Evolutionary conservation across 2,113 vertebrate genomes (phyloP), one percentile per base, ranked within the genome.

Genomic region (Melozone crissalis): DNA sequence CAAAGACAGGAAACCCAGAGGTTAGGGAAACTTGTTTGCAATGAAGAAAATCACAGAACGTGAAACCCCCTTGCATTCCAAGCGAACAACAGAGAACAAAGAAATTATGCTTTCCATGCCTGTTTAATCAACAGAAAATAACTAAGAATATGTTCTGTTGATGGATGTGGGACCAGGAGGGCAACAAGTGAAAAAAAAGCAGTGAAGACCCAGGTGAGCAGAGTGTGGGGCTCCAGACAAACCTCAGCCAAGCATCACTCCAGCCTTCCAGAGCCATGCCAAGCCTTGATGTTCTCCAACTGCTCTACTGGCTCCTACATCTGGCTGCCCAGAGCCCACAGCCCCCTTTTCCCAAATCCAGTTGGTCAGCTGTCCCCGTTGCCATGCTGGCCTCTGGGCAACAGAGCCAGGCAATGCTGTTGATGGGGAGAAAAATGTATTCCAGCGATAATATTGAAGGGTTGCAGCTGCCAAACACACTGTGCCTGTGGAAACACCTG

Each of bases 401-500:
- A 92, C 89, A 1, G 74, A 89, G 81, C 93, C 84, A 5, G 85
- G 87, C 3, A 27, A 62, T 84, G 82, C 78, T 65, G 90, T 93
- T 5, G 92, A 77, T 94, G 58, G 68, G 93, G 91, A 87, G 68
- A 90, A 96, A 95, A 97, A 97, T 98, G 93, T 94, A 97, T 97
- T 95, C 89, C 91, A 96, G 97, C 72, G 93, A 97, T 97, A 98
- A 97, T 97, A 95, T 94, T 87, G 95, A 97, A 96, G 95, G 95
- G 96, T 76, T 95, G 66, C 90, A 96, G 97, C 97, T 98, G 98
- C 98, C 98, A 97, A 97, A 94, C 97, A 90, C 97, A 27, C 97
- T 93, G 97, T 90, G 97, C 95, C 97, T 95, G 95, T 98, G 97
- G 97, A 97, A 98, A 96, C 98, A 98, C 98, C 98, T 98, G 98